Conservation (phyloP, 2,888 invertebrate genomes). For the Dicycla oo region DNA sequence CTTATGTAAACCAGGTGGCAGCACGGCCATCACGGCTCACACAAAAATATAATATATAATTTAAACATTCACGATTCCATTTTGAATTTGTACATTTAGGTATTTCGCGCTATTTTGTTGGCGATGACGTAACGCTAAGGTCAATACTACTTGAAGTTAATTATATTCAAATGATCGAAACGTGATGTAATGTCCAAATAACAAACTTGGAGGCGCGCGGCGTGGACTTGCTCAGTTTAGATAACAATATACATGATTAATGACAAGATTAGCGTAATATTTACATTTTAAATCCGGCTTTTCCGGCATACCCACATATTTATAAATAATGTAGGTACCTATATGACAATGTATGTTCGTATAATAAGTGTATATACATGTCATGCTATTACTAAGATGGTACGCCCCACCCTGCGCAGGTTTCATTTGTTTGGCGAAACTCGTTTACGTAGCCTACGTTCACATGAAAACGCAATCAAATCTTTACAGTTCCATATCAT, state of each 20-base stretch:
- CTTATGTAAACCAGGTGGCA: slow-evolving; percentile 18
- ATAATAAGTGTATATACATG: background rate
- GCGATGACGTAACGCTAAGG: slow-evolving; percentile 53
- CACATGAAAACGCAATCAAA: background rate
- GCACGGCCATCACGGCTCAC: background rate
- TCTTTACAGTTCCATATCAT: background rate
- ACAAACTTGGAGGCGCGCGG: slow-evolving; percentile 1
- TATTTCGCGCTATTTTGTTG: slow-evolving; percentile 20
- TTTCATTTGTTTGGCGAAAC: background rate
- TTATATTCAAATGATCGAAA: slow-evolving; percentile 19
- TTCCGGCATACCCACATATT: background rate
- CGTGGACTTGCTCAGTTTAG: background rate
- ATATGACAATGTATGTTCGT: too few species aligned
- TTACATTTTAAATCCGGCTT: slow-evolving; percentile 8
- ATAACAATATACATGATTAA: slow-evolving; percentile 5
- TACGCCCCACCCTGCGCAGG: slow-evolving; percentile 9
- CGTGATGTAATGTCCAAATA: slow-evolving; percentile 49
- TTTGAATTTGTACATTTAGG: background rate
- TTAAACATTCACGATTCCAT: slow-evolving; percentile 15
- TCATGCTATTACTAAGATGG: background rate
- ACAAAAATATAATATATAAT: background rate
- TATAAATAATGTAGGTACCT: slow-evolving; percentile 4
- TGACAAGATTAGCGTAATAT: background rate
- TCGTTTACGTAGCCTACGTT: background rate
- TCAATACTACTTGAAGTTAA: slow-evolving; percentile 42